Base-by-base conservation (phyloP, 2,797 vertebrate species). In the Platyrinchus mystaceus region DNA sequence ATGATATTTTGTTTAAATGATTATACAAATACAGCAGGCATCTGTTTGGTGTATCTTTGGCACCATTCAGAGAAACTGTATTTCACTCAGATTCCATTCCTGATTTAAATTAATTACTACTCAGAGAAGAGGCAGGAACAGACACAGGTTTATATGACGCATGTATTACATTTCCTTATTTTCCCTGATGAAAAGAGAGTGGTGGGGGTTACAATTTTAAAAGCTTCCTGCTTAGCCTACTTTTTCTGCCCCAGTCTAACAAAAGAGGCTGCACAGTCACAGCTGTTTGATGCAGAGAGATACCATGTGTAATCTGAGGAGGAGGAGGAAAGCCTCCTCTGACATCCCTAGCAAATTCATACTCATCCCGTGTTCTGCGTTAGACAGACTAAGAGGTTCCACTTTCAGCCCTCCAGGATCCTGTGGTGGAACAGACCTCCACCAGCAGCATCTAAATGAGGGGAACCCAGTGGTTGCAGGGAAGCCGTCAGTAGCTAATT, bases 291-390 rank as follows among this genome's bases (percentile, higher is more conserved):
- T 23, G 14, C 15, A 41, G 36, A 52, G 44, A 86, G 46, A 50
- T 47, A 67, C 3, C 3, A 2, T 2, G 2, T 7, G 8, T 22
- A 64, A 66, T 32, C 11, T 0, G 0, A 5, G 7, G 5, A 80
- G 34, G 21, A 69, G 41, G 36, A 90, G 9, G 10, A 52, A 16
- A 69, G 5, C 36, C 9, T 68, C 8, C 24, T 64, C 44, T 46
- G 36, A 55, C 28, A 67, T 47, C 8, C 27, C 13, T 59, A 26
- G 34, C 15, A 89, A 67, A 90, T 24, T 44, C 20, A 6, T 30
- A 16, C 10, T 24, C 17, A 32, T 30, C 2, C 49, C 14, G 2
- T 34, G 17, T 9, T 37, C 55, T 52, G 22, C 10, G 22, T 37
- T 46, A 70, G 23, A 50, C 6, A 14, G 34, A 53, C 3, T 0